phyloP scores from a whole-genome alignment of 1,140 invertebrate species.

The Heliothis virescens region DNA sequence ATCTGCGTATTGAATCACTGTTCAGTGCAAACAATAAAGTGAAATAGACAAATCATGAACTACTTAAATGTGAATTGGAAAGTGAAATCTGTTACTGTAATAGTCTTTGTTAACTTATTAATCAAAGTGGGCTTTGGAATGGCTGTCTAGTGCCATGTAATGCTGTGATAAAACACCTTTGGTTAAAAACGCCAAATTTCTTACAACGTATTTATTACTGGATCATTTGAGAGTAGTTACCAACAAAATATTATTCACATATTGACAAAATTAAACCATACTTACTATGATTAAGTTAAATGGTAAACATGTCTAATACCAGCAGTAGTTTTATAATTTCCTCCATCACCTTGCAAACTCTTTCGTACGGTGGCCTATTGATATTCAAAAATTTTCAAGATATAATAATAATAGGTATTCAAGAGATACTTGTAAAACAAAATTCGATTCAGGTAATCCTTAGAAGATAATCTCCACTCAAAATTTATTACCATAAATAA shows the following conservation, averaged over 20 bases:
- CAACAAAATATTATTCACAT: too few relatives aligned
- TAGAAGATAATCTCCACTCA: constrained; percentile 32
- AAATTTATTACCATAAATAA: constrained; percentile 41
- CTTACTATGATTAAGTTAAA: too few relatives aligned
- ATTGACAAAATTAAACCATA: too few relatives aligned
- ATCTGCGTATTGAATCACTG: constrained; percentile 29
- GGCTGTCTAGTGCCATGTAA: background rate
- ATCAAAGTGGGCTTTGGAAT: background rate
- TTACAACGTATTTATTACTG: too few relatives aligned
- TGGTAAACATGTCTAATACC: too few relatives aligned
- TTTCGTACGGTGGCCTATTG: background rate
- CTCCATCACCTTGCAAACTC: too few relatives aligned
- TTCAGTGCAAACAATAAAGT: constrained; percentile 10
- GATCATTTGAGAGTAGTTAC: too few relatives aligned
- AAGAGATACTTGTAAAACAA: constrained; percentile 8
- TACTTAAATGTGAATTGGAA: constrained; percentile 16
- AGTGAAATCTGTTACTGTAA: constrained; percentile 46
- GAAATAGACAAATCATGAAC: constrained; percentile 43
- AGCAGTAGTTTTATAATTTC: too few relatives aligned
- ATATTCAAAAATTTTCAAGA: constrained; percentile 13
- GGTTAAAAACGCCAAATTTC: too few relatives aligned
- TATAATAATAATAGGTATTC: constrained; percentile 26
- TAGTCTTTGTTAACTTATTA: constrained; percentile 22
- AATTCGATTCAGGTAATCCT: constrained; percentile 22
- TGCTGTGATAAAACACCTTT: too few relatives aligned